Base-by-base conservation (phyloP, 2,888 invertebrate genomes). In the Adelphocoris suturalis region DNA sequence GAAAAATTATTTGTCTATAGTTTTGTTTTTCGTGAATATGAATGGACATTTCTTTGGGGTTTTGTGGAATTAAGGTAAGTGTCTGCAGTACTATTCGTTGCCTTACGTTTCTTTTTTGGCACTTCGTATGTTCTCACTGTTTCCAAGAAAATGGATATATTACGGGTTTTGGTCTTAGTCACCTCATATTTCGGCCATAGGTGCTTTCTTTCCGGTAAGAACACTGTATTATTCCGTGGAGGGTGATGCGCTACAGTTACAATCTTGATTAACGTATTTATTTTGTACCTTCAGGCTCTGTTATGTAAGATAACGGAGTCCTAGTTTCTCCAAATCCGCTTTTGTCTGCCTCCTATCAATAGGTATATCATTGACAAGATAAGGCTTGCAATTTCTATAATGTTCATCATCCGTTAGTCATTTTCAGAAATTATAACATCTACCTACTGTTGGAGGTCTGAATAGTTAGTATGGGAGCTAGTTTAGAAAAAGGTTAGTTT, bases 261-360 rank as follows among this genome's bases (percentile, higher is more conserved):
- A 37, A 37, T 37, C 7, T 37, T 4, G 37, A 37, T 4, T 37
- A 37, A 37, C 7, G 37, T 4, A 37, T 37, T 37, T 37, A 7
- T 37, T 2, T 37, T 37, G 37, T 37, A 52, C 52, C 16, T 16
- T 52, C 52, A 52, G 16, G 23, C 13, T 68, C 27, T 23, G 5
- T 68, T 68, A 68, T 68, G 68, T 68, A 68, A 68, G 68, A 68
- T 23, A 68, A 68, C 61, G 68, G 68, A 68, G 68, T 68, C 68
- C 68, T 68, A 68, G 23, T 68, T 68, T 68, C 68, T 68, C 68
- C 27, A 23, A 68, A 68, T 68, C 68, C 23, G 23, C 13, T 68
- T 68, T 27, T 68, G 68, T 68, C 23, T 68, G 23, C 23, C 68
- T 68, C 68, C 68, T 68, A 68, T 68, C 23, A 37, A 37, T 37